Conservation (phyloP, 35 echinoderm and acorn worm genomes). For the Ophioderma brevispina region DNA sequence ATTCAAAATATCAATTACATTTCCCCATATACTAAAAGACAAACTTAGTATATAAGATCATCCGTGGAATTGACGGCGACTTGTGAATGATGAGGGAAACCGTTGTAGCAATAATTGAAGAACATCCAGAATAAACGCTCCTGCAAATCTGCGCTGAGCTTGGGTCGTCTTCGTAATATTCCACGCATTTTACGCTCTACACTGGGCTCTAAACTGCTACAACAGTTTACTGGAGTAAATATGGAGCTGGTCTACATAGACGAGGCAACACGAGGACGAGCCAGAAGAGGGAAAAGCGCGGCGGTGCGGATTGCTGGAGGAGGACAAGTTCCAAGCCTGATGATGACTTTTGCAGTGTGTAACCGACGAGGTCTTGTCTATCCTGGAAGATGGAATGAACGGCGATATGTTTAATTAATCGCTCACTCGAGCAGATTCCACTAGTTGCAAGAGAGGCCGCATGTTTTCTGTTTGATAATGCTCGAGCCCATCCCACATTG, state of each 20-base stretch:
- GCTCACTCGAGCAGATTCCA: neutral
- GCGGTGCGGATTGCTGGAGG: neutral
- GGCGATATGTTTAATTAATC: neutral
- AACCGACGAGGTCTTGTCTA: neutral
- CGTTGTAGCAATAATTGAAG: neutral
- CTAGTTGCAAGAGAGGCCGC: neutral
- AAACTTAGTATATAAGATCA: no score
- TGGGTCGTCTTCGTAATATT: neutral
- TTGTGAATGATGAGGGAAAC: no score
- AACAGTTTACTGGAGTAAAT: neutral
- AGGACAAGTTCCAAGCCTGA: no score
- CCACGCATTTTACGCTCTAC: neutral
- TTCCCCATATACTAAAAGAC: no score
- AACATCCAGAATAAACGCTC: neutral
- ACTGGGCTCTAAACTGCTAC: neutral
- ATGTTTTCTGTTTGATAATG: neutral
- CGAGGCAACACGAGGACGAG: neutral
- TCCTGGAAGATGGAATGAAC: neutral
- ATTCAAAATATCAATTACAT: no score
- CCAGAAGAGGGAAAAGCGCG: neutral
- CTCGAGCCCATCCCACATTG: neutral
- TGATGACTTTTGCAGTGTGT: neutral
- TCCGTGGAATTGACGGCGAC: no score
- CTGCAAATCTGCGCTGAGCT: no score
- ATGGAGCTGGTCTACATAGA: neutral